Percentiles rank a stretch among this genome's conserved stretches.
phyloP scores from a whole-genome alignment of 2,888 invertebrate genomes.

The Orthosia gracilis region DNA sequence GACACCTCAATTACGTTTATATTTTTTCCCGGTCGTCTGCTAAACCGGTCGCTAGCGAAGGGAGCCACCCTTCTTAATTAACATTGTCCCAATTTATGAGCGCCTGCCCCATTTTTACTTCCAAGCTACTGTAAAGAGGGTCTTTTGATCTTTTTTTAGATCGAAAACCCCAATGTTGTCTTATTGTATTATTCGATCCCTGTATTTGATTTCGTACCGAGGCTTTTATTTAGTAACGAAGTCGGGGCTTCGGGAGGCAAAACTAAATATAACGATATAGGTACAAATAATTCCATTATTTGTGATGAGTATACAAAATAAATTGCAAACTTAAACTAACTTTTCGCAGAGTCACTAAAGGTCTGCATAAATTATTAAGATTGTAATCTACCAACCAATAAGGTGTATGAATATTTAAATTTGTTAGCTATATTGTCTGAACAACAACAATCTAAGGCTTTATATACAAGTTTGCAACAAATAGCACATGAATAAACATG shows the following conservation, averaged over 20 bases:
- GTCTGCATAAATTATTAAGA: slow-evolving; percentile 9
- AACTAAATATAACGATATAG: background rate
- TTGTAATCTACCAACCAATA: slow-evolving; percentile 13
- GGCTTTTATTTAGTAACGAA: slow-evolving; percentile 22
- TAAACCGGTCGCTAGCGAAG: slow-evolving; percentile 50
- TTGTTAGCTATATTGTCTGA: background rate
- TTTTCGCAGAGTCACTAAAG: slow-evolving; percentile 13
- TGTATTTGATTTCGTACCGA: slow-evolving; percentile 15
- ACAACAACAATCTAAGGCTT: background rate
- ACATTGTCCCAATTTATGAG: slow-evolving; percentile 62
- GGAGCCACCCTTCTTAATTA: slow-evolving; percentile 65
- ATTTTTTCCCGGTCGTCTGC: slow-evolving; percentile 35
- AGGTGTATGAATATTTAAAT: background rate
- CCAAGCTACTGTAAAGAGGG: slow-evolving; percentile 20
- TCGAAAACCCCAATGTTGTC: background rate
- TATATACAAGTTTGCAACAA: background rate
- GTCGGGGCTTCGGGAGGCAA: background rate
- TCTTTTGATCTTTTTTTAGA: slow-evolving; percentile 38
- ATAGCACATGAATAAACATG: background rate
- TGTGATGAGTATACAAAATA: slow-evolving; percentile 21
- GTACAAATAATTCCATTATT: background rate
- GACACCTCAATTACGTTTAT: slow-evolving; percentile 48
- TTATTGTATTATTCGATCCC: slow-evolving; percentile 26
- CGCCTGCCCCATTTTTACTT: slow-evolving; percentile 51
- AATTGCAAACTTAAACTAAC: slow-evolving; percentile 8